These are phyloP conservation scores for Sitobion miscanthi DNA, from an alignment of 1,140 invertebrate species.

Conservation along the genomic window DNA sequence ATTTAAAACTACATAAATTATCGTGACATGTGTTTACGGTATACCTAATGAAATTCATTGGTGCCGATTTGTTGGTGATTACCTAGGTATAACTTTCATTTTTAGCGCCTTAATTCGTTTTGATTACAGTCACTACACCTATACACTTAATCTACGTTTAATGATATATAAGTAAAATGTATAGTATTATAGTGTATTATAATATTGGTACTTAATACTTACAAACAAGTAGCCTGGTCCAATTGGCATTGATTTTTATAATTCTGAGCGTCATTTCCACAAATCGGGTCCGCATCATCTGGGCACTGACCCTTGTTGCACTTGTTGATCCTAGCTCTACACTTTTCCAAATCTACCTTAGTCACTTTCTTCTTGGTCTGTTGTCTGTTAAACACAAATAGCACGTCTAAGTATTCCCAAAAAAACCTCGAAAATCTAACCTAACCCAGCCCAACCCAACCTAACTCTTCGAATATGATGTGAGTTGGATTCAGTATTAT, in stretches of 20 bases:
- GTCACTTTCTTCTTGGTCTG: slow-evolving; percentile 68
- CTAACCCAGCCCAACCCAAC: not conserved
- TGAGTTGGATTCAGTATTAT: not conserved
- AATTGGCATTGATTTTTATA: slow-evolving; percentile 82
- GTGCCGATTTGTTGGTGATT: not conserved
- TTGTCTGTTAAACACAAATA: not conserved
- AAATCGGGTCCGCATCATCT: slow-evolving; percentile 75
- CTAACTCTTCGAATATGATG: not conserved
- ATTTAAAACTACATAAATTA: not conserved
- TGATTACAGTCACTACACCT: not conserved
- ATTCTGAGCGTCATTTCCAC: slow-evolving; percentile 82
- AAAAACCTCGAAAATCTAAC: not conserved
- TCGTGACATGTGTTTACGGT: no score
- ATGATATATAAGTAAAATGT: not conserved
- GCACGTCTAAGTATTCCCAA: not conserved
- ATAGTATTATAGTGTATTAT: not conserved
- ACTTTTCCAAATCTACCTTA: slow-evolving; percentile 79
- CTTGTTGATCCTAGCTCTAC: slow-evolving; percentile 72
- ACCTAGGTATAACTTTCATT: not conserved
- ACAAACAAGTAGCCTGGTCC: slow-evolving; percentile 83
- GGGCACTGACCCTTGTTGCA: slow-evolving; percentile 74
- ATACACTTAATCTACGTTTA: not conserved
- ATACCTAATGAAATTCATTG: not conserved
- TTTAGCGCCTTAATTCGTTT: not conserved
- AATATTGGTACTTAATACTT: slow-evolving; percentile 64